Conservation (phyloP, 2,797 vertebrate species). For the Psittacula echo region DNA sequence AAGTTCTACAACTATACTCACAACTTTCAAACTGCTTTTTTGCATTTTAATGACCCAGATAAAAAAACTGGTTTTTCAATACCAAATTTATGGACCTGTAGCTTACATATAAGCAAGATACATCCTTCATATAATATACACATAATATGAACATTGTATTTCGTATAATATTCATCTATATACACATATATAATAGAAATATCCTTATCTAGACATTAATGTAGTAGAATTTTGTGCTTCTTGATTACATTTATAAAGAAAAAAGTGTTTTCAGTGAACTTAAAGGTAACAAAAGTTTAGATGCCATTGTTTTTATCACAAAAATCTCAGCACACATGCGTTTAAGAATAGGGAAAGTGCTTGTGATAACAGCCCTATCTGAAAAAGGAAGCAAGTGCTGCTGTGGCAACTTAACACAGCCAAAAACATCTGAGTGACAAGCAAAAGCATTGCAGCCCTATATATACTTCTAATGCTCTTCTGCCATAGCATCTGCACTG, state of each 20-base stretch:
- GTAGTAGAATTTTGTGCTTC: not conserved
- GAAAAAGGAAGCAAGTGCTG: not conserved
- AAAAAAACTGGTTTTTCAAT: not conserved
- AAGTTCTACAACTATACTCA: not conserved
- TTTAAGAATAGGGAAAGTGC: not conserved
- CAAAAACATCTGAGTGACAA: not conserved
- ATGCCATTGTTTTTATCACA: not conserved
- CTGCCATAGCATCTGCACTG: not conserved
- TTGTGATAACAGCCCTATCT: not conserved
- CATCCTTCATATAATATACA: not conserved
- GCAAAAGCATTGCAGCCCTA: not conserved
- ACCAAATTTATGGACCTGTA: not conserved
- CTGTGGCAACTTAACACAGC: not conserved
- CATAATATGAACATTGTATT: accelerated
- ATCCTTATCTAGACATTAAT: not conserved
- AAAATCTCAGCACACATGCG: not conserved
- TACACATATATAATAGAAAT: accelerated
- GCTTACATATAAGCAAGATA: not conserved
- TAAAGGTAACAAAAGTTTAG: not conserved
- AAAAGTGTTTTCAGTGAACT: not conserved
- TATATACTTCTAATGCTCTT: not conserved
- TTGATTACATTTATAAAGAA: not conserved
- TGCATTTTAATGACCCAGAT: not conserved
- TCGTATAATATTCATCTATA: not conserved
- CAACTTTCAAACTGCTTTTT: not conserved